A percentile compares a stretch with the other conserved stretches of the same genome.
Evolutionary conservation across 2,888 invertebrate genomes (phyloP).

Genomic region (Lamellibrachia columna): DNA sequence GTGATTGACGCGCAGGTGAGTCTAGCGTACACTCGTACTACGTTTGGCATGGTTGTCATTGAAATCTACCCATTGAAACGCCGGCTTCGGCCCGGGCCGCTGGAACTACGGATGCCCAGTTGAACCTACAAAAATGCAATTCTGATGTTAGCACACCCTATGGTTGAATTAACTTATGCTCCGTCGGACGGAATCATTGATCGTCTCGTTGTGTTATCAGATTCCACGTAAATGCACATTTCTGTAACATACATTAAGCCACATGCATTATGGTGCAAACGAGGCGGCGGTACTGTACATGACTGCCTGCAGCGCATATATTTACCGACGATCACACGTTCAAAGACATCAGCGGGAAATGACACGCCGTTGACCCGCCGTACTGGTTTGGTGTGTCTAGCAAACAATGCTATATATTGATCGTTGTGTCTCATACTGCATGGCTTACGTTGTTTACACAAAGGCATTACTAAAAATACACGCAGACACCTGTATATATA

Average conservation of each 20-base stretch:
- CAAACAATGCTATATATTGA: background rate
- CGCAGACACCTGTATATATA: background rate
- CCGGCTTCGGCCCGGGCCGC: background rate
- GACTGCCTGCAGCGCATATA: background rate
- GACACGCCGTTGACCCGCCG: background rate
- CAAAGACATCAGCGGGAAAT: background rate
- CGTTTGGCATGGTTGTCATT: background rate
- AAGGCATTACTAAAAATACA: background rate
- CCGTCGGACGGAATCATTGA: background rate
- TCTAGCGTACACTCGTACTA: background rate
- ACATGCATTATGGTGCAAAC: background rate
- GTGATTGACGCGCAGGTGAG: background rate
- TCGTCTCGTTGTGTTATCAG: background rate
- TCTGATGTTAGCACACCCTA: background rate
- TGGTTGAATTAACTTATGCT: background rate
- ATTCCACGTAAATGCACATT: background rate
- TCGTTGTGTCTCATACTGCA: background rate
- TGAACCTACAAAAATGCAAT: background rate
- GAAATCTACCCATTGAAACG: background rate
- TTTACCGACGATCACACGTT: background rate
- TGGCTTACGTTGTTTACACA: background rate
- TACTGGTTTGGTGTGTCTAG: constrained; percentile 6
- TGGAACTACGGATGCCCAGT: background rate
- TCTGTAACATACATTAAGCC: background rate
- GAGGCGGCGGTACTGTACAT: background rate